phyloP scores from a whole-genome alignment of 1,140 invertebrate genomes.

The Dolichoris vasculosae region DNA sequence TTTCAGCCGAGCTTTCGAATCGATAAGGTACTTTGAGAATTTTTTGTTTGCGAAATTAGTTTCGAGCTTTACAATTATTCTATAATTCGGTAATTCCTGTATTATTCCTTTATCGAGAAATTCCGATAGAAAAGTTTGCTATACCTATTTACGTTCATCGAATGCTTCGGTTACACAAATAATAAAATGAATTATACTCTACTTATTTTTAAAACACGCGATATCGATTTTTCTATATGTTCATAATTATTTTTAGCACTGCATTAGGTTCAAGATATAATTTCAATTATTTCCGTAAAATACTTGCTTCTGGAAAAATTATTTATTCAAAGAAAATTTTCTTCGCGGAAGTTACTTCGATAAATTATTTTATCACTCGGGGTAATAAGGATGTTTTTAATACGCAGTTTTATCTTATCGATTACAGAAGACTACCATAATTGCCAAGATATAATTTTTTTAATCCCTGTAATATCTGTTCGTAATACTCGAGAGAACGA shows the following conservation, averaged over 20 bases:
- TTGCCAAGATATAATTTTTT: no score
- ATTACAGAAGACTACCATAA: background rate
- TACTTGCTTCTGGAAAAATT: background rate
- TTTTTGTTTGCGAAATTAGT: background rate
- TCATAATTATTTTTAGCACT: slow-evolving; percentile 6
- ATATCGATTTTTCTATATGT: slow-evolving; percentile 14
- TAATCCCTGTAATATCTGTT: no score
- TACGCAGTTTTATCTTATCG: background rate
- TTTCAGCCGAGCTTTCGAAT: background rate
- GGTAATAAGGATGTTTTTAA: background rate
- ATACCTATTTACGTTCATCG: background rate
- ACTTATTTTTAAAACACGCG: background rate
- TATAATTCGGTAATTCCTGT: no score
- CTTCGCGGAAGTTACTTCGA: background rate
- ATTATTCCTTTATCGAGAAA: background rate
- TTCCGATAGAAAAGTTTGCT: background rate
- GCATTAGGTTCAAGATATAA: background rate
- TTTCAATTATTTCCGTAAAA: background rate
- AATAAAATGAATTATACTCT: background rate
- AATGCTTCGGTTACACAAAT: background rate
- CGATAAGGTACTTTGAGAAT: background rate
- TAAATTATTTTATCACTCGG: background rate
- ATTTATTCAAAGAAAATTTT: background rate
- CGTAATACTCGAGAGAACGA: no score
- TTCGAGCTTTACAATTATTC: background rate